Base-by-base conservation (phyloP, 2,888 invertebrate genomes). In the Drosophila demipolita region DNA sequence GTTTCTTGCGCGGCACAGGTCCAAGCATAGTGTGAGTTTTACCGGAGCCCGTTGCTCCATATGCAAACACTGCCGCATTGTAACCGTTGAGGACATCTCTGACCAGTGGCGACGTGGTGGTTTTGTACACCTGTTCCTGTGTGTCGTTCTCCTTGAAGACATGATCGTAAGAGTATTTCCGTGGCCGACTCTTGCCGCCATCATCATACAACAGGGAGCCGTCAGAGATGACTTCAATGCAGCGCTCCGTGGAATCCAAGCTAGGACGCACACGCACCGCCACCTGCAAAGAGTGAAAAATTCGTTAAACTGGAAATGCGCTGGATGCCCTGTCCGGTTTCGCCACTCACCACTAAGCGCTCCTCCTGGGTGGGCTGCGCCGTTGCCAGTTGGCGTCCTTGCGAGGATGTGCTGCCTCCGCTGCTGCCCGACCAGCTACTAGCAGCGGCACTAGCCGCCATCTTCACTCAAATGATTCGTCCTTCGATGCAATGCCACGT, bases 21-120 rank as follows among this genome's bases (percentile, higher is more conserved):
- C 93, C 93, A 60, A 93, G 81, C 93, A 93, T 93, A 49, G 93
- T 93, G 64, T 93, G 93, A 1, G 93, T 93, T 81, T 93, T 93
- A 0, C 93, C 93, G 0, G 93, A 93, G 1, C 93, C 93, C 0
- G 93, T 93, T 0, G 93, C 93, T n/a, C 93, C 93, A 66, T 93
- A 99, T 1, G 99, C 99, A 93, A 99, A 99, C 33, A 99, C 98
- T 0, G 99, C 98, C 0, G 97, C 99, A 89, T 98, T 98, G 91
- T 97, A 98, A 0, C 99, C 99, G 69, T 94, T 95, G 35, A 99
- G 94, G 0, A 99, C 97, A 89, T 97, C 97, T 50, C 96, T 95
- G 2, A 99, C 97, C 23, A 99, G 94, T 23, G 96, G 95, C 60
- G 96, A 96, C 32, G 98, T 97, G 1, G 98, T 98, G 7, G 95